Base-by-base conservation (phyloP, 2,113 vertebrate genomes). In the Anoura caudifer region DNA sequence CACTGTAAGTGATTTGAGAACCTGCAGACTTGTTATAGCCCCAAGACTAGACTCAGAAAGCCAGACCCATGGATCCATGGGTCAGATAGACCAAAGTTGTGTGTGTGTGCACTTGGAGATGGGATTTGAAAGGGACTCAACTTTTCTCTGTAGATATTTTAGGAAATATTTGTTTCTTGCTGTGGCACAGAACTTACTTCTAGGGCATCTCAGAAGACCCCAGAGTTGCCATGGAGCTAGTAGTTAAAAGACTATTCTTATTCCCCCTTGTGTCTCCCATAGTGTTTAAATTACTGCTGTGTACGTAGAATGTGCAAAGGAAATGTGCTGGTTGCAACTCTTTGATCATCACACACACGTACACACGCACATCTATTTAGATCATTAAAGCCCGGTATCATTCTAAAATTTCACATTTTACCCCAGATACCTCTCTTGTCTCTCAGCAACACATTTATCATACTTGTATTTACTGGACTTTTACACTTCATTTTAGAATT, bases 351-450 rank as follows among this genome's bases (percentile, higher is more conserved):
- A 38, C 8, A 14, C 15, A 87, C 12, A 50, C 12, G 5, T 5
- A 87, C 38, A 4, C 20, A 63, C 16, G 19, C 41, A 20, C 38
- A 43, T n/a, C 17, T 75, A 0, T 47, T 56, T 76, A 84, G 86
- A 70, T 50, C 65, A 72, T 79, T 67, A 90, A 97, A 90, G 54
- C 26, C 47, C 6, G 14, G 22, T 22, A 47, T 94, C 38, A 50
- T 86, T 95, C 28, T 63, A 90, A 56, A 90, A 90, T 80, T 86
- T 94, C 5, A n/a, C 19, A 33, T 72, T 90, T 91, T 7, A 52
- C 4, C 33, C 16, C 22, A 22, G 10, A 9, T 38, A 38, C 31
- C 24, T 73, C 61, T 28, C 20, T 31, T 26, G 3, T 80, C 22
- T 94, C 38, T 79, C 41, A 69, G 41, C 8, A 95, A 17, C 50